Base-by-base conservation (phyloP, 30 jellyfish, hydroid and myxozoan species). In the Catostylus mosaicus region DNA sequence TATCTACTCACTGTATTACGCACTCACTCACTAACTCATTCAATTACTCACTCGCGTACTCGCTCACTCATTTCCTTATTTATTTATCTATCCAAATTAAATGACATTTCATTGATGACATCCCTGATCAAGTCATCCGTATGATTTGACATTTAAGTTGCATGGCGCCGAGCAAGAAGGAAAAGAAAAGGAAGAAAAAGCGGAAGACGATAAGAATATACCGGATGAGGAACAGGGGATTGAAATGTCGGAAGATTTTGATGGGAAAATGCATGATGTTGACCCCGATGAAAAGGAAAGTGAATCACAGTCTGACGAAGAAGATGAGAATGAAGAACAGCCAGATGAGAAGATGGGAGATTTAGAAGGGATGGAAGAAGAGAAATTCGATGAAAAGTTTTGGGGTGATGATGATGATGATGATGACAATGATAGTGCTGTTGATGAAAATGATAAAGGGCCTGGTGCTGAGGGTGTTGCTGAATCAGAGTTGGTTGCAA, bases 211-310 rank as follows among this genome's bases (percentile, higher is more conserved):
- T 37, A 84, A 72, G 16, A 82, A 95, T 31, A 72, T 89, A 30
- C 83, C 82, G 32, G 94, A 95, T 32, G 97, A 95, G 51, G 91
- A 89, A 56, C 95, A 95, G 40, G 99, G 99, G 14, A 90, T 95
- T 45, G 99, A 95, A 61, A 95, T 95, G 99, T 91, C 89, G 1
- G 99, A 95, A 61, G 99, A 95, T 76, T 95, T 95, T 82, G 97
- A 89, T 46, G 97, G 96, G 12, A 83, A 81, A 18, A 54, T 93
- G 48, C 97, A 93, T 22, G 98, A 93, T 71, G 95, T 93, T 52
- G 98, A 93, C 22, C 94, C 82, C 47, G 90, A 87, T 37, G 97
- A 88, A 63, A 87, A 77, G 16, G 88, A 57, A 6, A 38, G 83
- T 29, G 86, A 61, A 63, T 45, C 83, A 23, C 68, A 73, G 14